Base-by-base conservation (phyloP, 2,797 vertebrate genomes). In the Coilia nasus region DNA sequence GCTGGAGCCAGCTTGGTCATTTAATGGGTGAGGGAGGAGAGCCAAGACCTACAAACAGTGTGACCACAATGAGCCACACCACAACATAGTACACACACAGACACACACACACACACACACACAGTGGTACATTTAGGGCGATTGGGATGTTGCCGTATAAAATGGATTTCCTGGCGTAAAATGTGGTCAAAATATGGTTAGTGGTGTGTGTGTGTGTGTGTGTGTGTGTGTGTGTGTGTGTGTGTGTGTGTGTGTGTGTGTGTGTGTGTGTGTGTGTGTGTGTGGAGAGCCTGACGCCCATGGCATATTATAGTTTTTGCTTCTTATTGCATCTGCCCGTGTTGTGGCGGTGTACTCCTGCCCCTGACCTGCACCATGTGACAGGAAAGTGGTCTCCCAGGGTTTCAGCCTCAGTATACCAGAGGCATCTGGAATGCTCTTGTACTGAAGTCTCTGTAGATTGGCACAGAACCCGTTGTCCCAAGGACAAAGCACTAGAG, bases 1-100 rank as follows among this genome's bases (percentile, higher is more conserved):
- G 71, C 71, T 78, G 71, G 12, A 60, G 44, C 54, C 54, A 35
- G 28, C 78, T 23, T 62, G 83, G 17, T 60, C 23, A 60, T 62
- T n/a, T 46, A 44, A 80, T 44, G 28, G 59, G 50, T 19, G 15
- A 44, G 83, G 46, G 44, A 62, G 64, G 11, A 15, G 56, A 25
- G 35, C 23, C 75, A 59, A 47, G 57, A 60, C 2, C 71, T 78
- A 78, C 71, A 44, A 35, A 31, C 31, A 35, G 44, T 41, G 71
- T 21, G 17, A 21, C 71, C 71, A 78, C 71, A 78, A 2, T 44
- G 31, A 78, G 71, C 71, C 71, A 67, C 31, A 41, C 17, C 71
- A 78, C 5, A 41, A 78, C 3, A 21, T 17, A 78, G 14, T n/a
- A 19, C 71, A 21, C 31, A 21, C 35, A 54, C 50, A 47, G 4